These are phyloP conservation scores for Ptychoptera contaminata DNA, from an alignment of 2,888 invertebrate species.

Conservation along the genomic window DNA sequence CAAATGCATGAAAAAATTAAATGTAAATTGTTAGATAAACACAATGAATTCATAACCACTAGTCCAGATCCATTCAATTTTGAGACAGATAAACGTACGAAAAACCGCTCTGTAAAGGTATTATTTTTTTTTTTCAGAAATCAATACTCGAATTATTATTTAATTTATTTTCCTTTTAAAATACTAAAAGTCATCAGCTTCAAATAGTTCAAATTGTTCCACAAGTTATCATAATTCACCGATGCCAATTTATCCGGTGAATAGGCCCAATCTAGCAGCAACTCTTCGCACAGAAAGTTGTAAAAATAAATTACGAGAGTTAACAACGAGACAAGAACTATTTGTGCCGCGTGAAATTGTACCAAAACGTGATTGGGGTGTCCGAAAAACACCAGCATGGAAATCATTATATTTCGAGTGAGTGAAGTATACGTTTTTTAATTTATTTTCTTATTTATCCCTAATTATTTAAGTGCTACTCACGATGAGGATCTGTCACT, in stretches of 20 bases:
- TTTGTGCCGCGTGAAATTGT: slow-evolving; percentile 2
- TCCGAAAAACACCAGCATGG: slow-evolving; percentile 29
- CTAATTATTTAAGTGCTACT: slow-evolving; percentile 23
- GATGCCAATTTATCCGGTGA: slow-evolving; percentile 27
- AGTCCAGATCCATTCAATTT: slow-evolving; percentile 37
- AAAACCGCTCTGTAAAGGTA: slow-evolving; percentile 17
- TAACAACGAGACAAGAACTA: slow-evolving; percentile 20
- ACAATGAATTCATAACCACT: slow-evolving; percentile 35
- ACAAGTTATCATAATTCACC: slow-evolving; percentile 14
- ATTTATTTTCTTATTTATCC: background rate
- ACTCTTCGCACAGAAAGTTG: slow-evolving; percentile 25
- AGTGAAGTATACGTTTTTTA: no score
- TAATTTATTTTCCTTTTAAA: background rate
- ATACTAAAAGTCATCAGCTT: slow-evolving; percentile 12
- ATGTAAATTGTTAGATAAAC: slow-evolving; percentile 20
- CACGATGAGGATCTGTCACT: slow-evolving; percentile 25
- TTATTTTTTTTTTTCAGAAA: background rate
- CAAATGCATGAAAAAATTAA: slow-evolving; percentile 24
- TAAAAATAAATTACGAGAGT: slow-evolving; percentile 22
- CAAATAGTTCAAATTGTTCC: slow-evolving; percentile 12
- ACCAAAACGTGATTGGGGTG: slow-evolving; percentile 26
- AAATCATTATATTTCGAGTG: slow-evolving; percentile 26
- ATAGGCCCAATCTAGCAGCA: slow-evolving; percentile 29
- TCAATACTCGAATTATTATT: background rate
- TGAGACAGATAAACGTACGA: slow-evolving; percentile 35